A percentile compares a stretch with the other conserved stretches of the same genome.
phyloP scores from a whole-genome alignment of 2,888 invertebrate genomes.

The Dione vanillae region DNA sequence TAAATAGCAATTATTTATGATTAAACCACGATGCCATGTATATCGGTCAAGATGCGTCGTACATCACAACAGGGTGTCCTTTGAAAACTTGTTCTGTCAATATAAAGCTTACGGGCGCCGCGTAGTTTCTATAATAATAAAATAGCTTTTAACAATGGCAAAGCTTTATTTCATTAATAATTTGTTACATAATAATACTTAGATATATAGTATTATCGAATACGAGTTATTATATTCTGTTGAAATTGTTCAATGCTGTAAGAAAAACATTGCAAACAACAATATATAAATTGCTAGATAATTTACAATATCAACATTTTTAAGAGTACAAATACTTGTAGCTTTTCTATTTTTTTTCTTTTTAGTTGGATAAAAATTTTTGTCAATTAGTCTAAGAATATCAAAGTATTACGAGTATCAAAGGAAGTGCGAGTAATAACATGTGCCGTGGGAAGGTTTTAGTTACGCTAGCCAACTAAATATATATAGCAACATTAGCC shows the following conservation, averaged over 20 bases:
- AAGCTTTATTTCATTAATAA: too few relatives aligned
- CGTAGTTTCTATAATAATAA: neutral
- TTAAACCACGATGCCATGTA: slow-evolving; percentile 25
- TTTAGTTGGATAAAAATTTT: neutral
- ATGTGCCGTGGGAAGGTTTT: slow-evolving; percentile 25
- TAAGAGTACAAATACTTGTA: too few relatives aligned
- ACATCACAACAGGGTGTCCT: slow-evolving; percentile 21
- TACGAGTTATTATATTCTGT: too few relatives aligned
- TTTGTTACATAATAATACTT: too few relatives aligned
- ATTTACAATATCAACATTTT: too few relatives aligned
- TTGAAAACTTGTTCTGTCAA: slow-evolving; percentile 17
- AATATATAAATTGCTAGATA: too few relatives aligned
- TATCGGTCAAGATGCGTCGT: slow-evolving; percentile 42
- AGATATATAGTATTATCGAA: too few relatives aligned
- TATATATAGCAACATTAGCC: neutral
- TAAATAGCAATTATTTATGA: slow-evolving; percentile 21
- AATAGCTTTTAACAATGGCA: neutral
- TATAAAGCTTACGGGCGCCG: neutral
- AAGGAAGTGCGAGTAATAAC: slow-evolving; percentile 27
- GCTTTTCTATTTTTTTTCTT: too few relatives aligned
- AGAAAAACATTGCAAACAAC: too few relatives aligned
- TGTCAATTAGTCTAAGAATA: slow-evolving; percentile 1
- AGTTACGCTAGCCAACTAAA: slow-evolving; percentile 20
- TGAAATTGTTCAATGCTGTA: too few relatives aligned
- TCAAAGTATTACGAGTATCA: slow-evolving; percentile 21